These are phyloP conservation scores for Patella pellucida DNA, from an alignment of 2,888 invertebrate genomes.

Conservation along the genomic window DNA sequence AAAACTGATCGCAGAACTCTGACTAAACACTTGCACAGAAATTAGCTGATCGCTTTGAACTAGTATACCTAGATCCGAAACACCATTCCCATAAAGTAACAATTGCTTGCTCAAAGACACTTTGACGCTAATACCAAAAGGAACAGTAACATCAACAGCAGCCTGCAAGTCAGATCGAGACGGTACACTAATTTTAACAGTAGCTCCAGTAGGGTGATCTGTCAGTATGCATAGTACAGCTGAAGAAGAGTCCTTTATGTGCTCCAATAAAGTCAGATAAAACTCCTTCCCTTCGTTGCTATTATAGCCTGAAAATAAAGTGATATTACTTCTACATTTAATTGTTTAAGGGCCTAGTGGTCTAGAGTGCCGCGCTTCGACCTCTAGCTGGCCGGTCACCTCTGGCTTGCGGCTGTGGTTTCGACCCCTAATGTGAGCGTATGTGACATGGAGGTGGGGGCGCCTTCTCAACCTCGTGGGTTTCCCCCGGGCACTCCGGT, in stretches of 20 bases:
- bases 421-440: no score
- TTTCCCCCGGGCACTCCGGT: no score
- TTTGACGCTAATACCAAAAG: neutral
- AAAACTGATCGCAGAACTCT: neutral
- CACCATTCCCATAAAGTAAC: neutral
- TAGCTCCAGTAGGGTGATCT: neutral
- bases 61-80: neutral
- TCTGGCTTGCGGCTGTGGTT: no score
- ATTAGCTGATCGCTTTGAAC: neutral
- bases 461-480: no score
- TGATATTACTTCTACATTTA: no score
- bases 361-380: no score
- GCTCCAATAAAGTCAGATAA: neutral
- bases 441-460: no score
- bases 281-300: neutral
- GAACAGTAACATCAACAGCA: conserved; percentile 4
- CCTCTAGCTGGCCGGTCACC: no score
- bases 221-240: neutral
- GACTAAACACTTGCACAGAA: conserved; percentile 9
- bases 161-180: neutral
- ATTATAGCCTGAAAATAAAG: no score
- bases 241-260: neutral
- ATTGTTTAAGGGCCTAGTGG: no score
- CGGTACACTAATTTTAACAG: neutral
- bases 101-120: neutral